phyloP scores from a whole-genome alignment of 1,140 invertebrate genomes.

The Diorhabda elongata region DNA sequence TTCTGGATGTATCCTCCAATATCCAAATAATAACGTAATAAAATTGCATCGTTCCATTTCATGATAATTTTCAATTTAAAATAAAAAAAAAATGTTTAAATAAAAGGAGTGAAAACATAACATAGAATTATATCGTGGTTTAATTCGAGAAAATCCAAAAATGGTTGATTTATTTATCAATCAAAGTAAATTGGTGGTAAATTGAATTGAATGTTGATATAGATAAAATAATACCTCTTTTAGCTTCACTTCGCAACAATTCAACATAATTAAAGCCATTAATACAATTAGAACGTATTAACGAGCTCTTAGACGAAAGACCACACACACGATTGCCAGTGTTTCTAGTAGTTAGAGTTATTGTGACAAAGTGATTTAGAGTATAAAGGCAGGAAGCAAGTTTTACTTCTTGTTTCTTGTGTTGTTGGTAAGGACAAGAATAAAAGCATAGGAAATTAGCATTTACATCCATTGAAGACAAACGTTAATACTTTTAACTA shows the following conservation, averaged over 20 bases:
- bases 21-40: no score
- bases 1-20: no score
- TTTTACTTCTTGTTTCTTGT: constrained; percentile 9
- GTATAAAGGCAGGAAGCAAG: constrained; percentile 16
- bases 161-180: no score
- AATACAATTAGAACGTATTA: constrained; percentile 15
- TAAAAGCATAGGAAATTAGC: constrained; percentile 19
- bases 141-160: no score
- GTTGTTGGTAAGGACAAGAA: constrained; percentile 10
- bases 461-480: constrained; percentile 14
- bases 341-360: constrained; percentile 23
- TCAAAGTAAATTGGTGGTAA: no score
- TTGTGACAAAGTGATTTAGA: constrained; percentile 32
- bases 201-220: no score
- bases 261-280: constrained; percentile 21
- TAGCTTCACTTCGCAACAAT: constrained; percentile 12
- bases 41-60: no score
- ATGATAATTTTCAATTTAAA: no score
- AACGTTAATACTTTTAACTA: neutral
- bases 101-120: no score
- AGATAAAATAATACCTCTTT: constrained; percentile 14
- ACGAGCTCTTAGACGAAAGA: constrained; percentile 19
- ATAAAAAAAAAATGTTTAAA: no score
- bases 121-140: no score
- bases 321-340: constrained; percentile 30